Conservation (phyloP, 2,113 vertebrate genomes). For the Noturus placidus region DNA sequence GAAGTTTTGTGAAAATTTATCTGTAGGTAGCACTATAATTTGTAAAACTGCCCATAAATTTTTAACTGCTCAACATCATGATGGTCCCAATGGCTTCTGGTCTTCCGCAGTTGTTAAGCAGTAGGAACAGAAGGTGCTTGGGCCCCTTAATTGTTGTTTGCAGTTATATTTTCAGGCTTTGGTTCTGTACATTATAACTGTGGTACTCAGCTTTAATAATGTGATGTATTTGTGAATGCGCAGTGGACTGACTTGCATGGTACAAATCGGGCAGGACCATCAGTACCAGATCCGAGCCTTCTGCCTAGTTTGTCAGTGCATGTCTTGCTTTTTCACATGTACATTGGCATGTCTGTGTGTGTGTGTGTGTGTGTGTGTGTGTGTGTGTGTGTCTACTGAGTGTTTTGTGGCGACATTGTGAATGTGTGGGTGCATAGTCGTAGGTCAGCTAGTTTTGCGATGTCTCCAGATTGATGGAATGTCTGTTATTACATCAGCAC, state of each 20-base stretch:
- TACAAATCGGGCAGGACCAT: background rate
- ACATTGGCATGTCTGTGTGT: background rate
- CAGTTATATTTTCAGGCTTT: background rate
- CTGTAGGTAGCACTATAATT: no score
- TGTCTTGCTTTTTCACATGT: background rate
- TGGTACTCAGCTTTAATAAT: background rate
- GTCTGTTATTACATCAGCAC: slow-evolving; percentile 39
- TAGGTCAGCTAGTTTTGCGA: slow-evolving; percentile 37
- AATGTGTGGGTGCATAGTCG: background rate
- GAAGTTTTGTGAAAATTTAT: no score
- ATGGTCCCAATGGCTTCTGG: background rate
- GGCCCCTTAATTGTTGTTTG: no score
- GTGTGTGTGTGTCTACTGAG: slow-evolving; percentile 14
- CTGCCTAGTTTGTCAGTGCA: background rate
- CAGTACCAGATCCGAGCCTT: background rate
- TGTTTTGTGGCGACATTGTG: slow-evolving; percentile 4
- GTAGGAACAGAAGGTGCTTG: background rate
- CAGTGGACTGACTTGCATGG: background rate
- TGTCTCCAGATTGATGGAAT: slow-evolving; percentile 29
- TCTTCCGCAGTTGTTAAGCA: no score
- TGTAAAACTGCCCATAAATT: no score
- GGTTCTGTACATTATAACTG: background rate
- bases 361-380: slow-evolving; percentile 5
- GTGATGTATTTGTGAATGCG: background rate
- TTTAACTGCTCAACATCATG: background rate